These are phyloP conservation scores for Petrocephalus zakoni DNA, from an alignment of 2,113 vertebrate genomes.

Conservation along the genomic window DNA sequence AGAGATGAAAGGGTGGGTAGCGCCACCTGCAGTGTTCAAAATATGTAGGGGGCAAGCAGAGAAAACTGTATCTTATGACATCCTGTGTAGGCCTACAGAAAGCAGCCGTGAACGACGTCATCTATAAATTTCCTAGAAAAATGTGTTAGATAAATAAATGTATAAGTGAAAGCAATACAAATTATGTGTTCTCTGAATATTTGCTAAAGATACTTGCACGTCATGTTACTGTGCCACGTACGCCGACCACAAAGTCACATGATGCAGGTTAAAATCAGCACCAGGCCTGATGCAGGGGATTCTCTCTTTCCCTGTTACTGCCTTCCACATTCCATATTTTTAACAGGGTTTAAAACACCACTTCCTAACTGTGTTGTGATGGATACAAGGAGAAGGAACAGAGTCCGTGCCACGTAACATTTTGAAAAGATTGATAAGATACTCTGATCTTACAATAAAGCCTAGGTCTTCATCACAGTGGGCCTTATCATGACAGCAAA, in stretches of 20 bases:
- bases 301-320: neutral
- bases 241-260: neutral
- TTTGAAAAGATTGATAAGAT: neutral
- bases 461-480: neutral
- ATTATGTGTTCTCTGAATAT: neutral
- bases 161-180: neutral
- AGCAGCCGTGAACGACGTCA: neutral
- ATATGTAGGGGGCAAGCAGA: neutral
- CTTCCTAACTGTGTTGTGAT: neutral
- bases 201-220: neutral
- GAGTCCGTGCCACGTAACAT: no score
- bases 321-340: neutral
- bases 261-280: neutral
- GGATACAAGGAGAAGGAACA: neutral
- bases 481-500: neutral
- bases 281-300: no score
- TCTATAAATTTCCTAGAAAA: neutral
- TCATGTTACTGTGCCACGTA: neutral
- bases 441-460: neutral
- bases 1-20: neutral
- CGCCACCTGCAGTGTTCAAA: neutral
- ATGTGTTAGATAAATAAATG: neutral
- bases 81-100: neutral
- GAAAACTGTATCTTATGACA: neutral
- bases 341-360: neutral